Base-by-base conservation (phyloP, 2,113 vertebrate genomes). In the Peromyscus maniculatus region DNA sequence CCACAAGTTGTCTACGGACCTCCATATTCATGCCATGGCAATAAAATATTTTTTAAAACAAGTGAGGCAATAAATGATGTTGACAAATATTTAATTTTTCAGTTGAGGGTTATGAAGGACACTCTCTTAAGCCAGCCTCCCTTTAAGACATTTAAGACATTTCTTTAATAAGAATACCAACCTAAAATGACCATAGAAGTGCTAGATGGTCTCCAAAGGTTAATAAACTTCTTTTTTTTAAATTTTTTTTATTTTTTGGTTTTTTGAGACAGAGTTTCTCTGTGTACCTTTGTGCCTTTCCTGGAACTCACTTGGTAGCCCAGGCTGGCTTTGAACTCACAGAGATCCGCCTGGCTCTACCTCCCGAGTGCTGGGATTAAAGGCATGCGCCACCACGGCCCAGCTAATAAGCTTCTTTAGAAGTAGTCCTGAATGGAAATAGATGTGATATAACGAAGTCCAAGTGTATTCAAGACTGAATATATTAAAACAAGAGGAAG, bases 81-180 rank as follows among this genome's bases (percentile, higher is more conserved):
- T 28, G 36, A 57, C 49, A n/a, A 88, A 91, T 31, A 16, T 5
- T 59, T 64, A 89, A 64, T 83, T 97, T 49, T 80, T 95, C 64
- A 75, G 4, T 36, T 91, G 66, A 69, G 36, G 7, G 28, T 72
- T 59, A 39, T 36, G 22, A 94, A 66, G 59, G 82, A 69, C 3
- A 52, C 6, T 67, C 72, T 24, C 43, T 49, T 75, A 15, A 28
- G 84, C 46, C 69, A 88, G 21, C 8, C 26, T 87, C 72, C 62
- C 7, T 74, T 21, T 46, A 79, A 93, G 12, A 28, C 66, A 83
- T 74, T 21, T 46, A 79, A 93, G 12, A 28, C 66, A 83, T 80
- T 75, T 84, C 36, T 93, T 95, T 84, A n/a, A 24, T n/a, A 69
- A 55, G 26, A 46, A 17, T 87, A 24, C 49, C 69, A 93, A 49